phyloP scores from a whole-genome alignment of 1,140 invertebrate species.

The Pollicipes pollicipes region DNA sequence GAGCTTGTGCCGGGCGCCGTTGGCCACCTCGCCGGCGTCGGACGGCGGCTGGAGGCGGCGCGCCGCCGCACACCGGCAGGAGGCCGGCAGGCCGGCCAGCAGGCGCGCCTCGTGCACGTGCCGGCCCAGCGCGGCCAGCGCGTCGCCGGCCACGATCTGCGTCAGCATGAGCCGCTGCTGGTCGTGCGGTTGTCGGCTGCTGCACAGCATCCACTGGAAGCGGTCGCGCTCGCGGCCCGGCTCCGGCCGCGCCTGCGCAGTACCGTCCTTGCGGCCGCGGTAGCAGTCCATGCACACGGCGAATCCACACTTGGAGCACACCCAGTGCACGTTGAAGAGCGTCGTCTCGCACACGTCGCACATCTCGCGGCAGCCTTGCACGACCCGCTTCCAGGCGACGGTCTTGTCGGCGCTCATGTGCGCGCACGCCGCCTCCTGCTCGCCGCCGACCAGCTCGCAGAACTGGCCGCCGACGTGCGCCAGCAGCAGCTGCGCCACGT shows the following conservation, averaged over 20 bases:
- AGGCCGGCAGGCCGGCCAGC: slow-evolving; percentile 22
- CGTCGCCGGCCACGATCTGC: slow-evolving; percentile 80
- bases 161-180: slow-evolving; percentile 73
- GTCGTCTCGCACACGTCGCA: slow-evolving; percentile 95
- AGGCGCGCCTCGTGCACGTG: slow-evolving; percentile 54
- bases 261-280: slow-evolving; percentile 44
- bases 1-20: slow-evolving; percentile 31
- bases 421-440: slow-evolving; percentile 55
- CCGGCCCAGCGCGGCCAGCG: slow-evolving; percentile 49
- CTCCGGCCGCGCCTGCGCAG: slow-evolving; percentile 39
- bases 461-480: slow-evolving; percentile 84
- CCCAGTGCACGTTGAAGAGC: slow-evolving; percentile 93
- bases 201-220: slow-evolving; percentile 70
- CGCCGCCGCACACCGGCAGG: slow-evolving; percentile 27
- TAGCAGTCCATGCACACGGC: slow-evolving; percentile 95
- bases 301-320: slow-evolving; percentile 88
- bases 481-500: slow-evolving; percentile 71
- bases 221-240: slow-evolving; percentile 30
- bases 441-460: slow-evolving; percentile 77
- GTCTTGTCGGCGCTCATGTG: slow-evolving; percentile 26
- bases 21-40: background rate
- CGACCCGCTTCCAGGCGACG: slow-evolving; percentile 83
- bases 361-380: slow-evolving; percentile 84
- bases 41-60: slow-evolving; percentile 27
- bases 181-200: slow-evolving; percentile 55